These are phyloP conservation scores for Notolabrus celidotus DNA, from an alignment of 2,797 vertebrate species.

Conservation along the genomic window DNA sequence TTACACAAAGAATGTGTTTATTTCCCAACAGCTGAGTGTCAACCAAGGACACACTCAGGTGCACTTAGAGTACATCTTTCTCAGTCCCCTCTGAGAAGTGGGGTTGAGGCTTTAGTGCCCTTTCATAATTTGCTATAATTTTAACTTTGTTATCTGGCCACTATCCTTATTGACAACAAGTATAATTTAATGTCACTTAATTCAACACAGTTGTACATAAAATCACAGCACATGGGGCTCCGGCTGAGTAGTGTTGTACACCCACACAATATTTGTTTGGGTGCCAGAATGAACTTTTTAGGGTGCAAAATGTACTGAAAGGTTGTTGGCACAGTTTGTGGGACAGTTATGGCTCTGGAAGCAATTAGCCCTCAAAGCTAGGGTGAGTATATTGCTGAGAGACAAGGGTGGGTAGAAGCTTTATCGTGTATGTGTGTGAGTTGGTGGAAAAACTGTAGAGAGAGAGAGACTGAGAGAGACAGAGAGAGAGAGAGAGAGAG, in stretches of 20 bases:
- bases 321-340: constrained; percentile 69
- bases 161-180: constrained; percentile 13
- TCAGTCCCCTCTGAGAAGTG: constrained; percentile 2
- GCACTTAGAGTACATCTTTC: constrained; percentile 5
- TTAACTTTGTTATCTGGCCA: constrained; percentile 31
- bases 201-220: constrained; percentile 44
- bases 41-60: constrained; percentile 49
- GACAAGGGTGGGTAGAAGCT: constrained; percentile 59
- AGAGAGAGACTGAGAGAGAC: constrained; percentile 17
- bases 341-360: constrained; percentile 79
- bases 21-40: constrained; percentile 45
- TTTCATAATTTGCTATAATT: constrained; percentile 2
- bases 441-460: constrained; percentile 19
- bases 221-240: constrained; percentile 5
- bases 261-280: constrained; percentile 47
- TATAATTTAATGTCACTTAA: constrained; percentile 28
- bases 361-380: constrained; percentile 79
- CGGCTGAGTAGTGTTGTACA: constrained; percentile 11
- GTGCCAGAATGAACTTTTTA: constrained; percentile 52
- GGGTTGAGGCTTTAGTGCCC: background rate
- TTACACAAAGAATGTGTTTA: constrained; percentile 61
- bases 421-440: constrained; percentile 39
- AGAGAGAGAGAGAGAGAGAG: background rate
- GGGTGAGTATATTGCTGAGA: constrained; percentile 70
- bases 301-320: constrained; percentile 64